phyloP scores from a whole-genome alignment of 2,888 invertebrate genomes.

The Oscheius myriophilus region DNA sequence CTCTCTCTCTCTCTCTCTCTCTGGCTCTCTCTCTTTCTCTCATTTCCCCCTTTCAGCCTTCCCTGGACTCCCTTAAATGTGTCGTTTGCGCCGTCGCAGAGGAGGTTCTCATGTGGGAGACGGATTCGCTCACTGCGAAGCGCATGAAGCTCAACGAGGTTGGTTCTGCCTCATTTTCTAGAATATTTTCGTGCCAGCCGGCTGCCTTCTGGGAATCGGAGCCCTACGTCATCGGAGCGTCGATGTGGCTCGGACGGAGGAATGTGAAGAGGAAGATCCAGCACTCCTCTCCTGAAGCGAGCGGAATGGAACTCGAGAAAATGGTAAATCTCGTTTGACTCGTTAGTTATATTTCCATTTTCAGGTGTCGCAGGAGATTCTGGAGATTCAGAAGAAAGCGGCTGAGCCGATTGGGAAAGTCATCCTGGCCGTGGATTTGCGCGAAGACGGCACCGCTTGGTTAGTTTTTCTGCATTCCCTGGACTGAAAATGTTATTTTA shows the following conservation, averaged over 20 bases:
- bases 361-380: constrained; percentile 14
- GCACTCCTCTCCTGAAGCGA: not conserved
- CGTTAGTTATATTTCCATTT: not conserved
- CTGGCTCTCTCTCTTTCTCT: no score
- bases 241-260: constrained; percentile 33
- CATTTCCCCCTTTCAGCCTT: no score
- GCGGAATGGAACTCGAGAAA: constrained; percentile 9
- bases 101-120: constrained; percentile 13
- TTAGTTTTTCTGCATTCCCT: not conserved
- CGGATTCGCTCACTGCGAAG: constrained; percentile 8
- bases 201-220: constrained; percentile 2
- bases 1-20: no score
- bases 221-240: constrained; percentile 2
- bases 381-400: not conserved
- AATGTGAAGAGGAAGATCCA: constrained; percentile 27
- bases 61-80: not conserved
- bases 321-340: not conserved
- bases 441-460: not conserved
- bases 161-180: not conserved
- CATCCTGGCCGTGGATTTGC: not conserved
- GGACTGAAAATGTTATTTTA: not conserved
- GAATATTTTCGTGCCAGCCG: not conserved
- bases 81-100: constrained; percentile 3
- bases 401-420: not conserved
- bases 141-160: constrained; percentile 21